Base-by-base conservation (phyloP, 2,797 vertebrate species). In the Denticeps clupeoides region DNA sequence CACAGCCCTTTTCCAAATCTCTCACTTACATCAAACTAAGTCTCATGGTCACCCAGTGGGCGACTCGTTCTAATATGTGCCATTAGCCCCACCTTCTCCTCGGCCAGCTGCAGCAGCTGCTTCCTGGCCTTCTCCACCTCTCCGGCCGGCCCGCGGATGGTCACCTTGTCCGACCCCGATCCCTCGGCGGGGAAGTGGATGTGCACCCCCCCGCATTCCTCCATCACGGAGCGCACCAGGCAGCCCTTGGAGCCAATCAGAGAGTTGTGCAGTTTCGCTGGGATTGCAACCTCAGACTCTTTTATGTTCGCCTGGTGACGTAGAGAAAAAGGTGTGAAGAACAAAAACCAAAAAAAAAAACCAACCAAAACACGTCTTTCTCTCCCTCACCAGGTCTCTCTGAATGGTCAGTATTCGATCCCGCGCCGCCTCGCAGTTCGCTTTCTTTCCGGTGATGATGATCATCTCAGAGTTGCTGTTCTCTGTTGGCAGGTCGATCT, bases 381-480 rank as follows among this genome's bases (percentile, higher is more conserved):
- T 16, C 25, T 41, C 23, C 49, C 68, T 72, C 44, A 78, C 86
- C 82, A 86, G 73, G 25, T 85, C 74, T 61, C 82, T 85, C 63
- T 87, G 82, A 66, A 88, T 85, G 51, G 83, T 44, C 23, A 88
- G 72, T 65, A 88, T 83, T 24, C 83, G 71, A 1, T 86, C 79
- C 57, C 78, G 74, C 12, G 88, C 86, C 0, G 73, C 70, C 50
- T 89, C 84, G 49, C 83, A 89, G 71, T 87, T 83, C 64, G 45
- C 72, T 60, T 79, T 83, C 66, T 78, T 85, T 47, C 87, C 87
- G 0, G 79, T 87, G 64, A 90, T 87, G 49, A 87, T 65, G 41
- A 89, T 87, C 74, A 81, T 83, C 63, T 89, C 84, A 0, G 84
- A 88, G 73, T 85, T 77, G 15, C 85, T 87, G 73, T 84, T 87